Evolutionary conservation across 1,140 invertebrate species (phyloP), one percentile per base, ranked within the genome.

Genomic region (Lycorma delicatula): DNA sequence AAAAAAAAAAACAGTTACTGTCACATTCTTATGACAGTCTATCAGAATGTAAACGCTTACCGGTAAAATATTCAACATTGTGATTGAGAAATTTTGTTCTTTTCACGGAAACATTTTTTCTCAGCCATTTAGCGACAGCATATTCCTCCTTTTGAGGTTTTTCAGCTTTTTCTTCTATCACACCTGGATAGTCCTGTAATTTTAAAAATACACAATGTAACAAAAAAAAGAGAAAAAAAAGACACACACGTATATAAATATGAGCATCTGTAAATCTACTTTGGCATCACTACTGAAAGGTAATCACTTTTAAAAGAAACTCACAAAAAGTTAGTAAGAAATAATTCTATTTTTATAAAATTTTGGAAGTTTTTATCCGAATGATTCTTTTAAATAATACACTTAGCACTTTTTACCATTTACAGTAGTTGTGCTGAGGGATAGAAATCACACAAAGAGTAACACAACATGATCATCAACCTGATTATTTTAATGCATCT

Each of bases 1-100:
- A 31, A 31, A 31, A 31, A 31, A 31, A 7, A 31, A 13, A 7
- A n/a, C n/a, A n/a, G n/a, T n/a, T n/a, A n/a, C n/a, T n/a, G n/a
- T n/a, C n/a, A n/a, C n/a, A n/a, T n/a, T n/a, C n/a, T n/a, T n/a
- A n/a, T n/a, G n/a, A n/a, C n/a, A n/a, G 9, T 9, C 31, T 34
- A 9, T 34, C 31, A 34, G 9, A 9, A 9, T 34, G 22, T 7
- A n/a, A n/a, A n/a, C n/a, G 63, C 65, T 68, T 79, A 85, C 92
- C 92, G 64, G 91, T 92, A 65, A 98, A 98, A 75, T 97, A 97
- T 72, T 96, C 89, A 0, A 98, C 95, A 75, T 93, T 89, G 72
- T 98, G 94, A 66, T 91, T 90, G 44, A 93, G 78, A 69, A 97
- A 94, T 74, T 93, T 97, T 0, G 93, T 96, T 70, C 93, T 93